Percentiles rank a stretch among this genome's conserved stretches.
These are phyloP conservation scores for Lateolabrax maculatus DNA, from an alignment of 2,797 vertebrate genomes.

Conservation along the genomic window DNA sequence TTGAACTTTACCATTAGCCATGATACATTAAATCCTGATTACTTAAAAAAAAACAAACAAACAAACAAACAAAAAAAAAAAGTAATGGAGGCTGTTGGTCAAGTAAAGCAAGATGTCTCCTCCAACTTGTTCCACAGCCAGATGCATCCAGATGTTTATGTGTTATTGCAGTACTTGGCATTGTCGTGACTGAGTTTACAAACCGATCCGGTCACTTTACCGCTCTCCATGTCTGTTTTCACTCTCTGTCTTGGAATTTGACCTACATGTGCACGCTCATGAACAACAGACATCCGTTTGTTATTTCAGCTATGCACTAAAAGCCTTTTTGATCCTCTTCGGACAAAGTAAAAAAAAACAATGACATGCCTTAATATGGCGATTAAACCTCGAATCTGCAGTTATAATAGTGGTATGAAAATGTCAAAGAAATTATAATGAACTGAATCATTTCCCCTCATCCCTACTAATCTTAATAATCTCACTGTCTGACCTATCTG, in stretches of 20 bases:
- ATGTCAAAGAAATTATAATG: background rate
- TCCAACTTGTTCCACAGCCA: background rate
- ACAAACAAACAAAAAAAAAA: background rate
- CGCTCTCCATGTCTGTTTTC: conserved; percentile 13
- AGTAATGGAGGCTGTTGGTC: background rate
- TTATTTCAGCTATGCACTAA: background rate
- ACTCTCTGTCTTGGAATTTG: conserved; percentile 5
- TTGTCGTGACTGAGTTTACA: background rate
- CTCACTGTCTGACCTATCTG: conserved; percentile 29
- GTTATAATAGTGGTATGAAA: background rate
- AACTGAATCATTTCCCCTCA: background rate
- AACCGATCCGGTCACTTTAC: background rate
- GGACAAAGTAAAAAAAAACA: background rate
- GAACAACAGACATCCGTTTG: background rate
- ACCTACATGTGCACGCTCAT: conserved; percentile 20
- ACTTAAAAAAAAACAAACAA: background rate
- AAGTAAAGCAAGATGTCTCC: background rate
- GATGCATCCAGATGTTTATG: conserved; percentile 27
- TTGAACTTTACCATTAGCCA: background rate
- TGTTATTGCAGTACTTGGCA: background rate
- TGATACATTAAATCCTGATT: background rate
- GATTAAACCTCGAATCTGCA: background rate
- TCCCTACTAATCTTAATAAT: conserved; percentile 22
- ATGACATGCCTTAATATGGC: background rate
- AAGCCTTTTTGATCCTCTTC: background rate